Evolutionary conservation across 2,888 invertebrate species (phyloP).

Genomic region (Melitaea athalia): DNA sequence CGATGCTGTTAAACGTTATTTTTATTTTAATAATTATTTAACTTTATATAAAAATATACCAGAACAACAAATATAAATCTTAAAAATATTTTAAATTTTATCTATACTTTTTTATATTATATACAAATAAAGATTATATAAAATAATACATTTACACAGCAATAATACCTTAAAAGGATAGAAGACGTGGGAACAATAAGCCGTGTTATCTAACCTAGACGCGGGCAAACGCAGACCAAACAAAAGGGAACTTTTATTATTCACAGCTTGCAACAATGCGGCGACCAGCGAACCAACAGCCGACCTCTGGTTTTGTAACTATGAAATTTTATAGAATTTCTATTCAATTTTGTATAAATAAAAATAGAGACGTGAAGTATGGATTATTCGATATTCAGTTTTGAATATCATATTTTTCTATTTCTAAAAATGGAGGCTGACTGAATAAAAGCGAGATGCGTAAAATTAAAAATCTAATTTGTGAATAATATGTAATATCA

Average conservation of each 20-base stretch:
- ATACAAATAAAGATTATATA: background rate
- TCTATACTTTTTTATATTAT: no score
- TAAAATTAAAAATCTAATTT: no score
- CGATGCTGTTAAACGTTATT: no score
- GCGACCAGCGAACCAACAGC: conserved; percentile 6
- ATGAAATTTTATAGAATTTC: conserved; percentile 8
- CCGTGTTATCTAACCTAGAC: conserved; percentile 7
- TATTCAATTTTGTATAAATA: background rate
- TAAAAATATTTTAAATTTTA: no score
- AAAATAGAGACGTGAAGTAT: background rate
- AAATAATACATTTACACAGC: background rate
- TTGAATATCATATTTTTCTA: background rate
- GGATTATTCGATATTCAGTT: background rate
- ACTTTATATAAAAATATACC: no score
- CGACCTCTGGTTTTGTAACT: conserved; percentile 7
- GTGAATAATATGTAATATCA: no score
- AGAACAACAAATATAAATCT: no score
- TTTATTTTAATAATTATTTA: no score
- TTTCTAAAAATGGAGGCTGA: background rate
- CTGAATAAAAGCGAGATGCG: no score
- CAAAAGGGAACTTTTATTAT: conserved; percentile 53
- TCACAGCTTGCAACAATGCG: conserved; percentile 35
- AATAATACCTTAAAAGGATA: conserved; percentile 3
- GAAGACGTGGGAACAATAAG: conserved; percentile 8
- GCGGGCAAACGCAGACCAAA: conserved; percentile 21